Evolutionary conservation across 2,113 vertebrate species (phyloP).

Genomic region (Sterrhoptilus dennistouni): DNA sequence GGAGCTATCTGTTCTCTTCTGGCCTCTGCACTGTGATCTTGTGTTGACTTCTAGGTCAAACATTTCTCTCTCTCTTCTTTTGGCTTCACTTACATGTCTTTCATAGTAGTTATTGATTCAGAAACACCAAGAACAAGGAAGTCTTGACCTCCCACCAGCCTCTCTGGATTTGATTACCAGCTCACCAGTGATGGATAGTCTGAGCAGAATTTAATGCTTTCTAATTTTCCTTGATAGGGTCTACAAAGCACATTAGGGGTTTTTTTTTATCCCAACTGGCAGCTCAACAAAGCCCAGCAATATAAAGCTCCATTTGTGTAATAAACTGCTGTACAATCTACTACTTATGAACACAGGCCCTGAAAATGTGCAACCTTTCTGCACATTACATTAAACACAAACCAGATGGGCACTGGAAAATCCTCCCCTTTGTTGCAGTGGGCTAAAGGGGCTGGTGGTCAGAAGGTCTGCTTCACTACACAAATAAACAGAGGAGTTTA

Average conservation of each 20-base stretch:
- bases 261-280: conserved; percentile 73
- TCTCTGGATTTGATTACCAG: conserved; percentile 72
- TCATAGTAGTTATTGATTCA: conserved; percentile 22
- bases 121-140: conserved; percentile 22
- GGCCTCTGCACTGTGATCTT: background rate
- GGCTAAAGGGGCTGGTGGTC: conserved; percentile 47
- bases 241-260: conserved; percentile 49
- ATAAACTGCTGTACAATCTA: conserved; percentile 79
- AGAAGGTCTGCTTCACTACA: conserved; percentile 30
- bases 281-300: conserved; percentile 76
- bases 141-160: conserved; percentile 38
- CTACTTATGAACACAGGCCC: conserved; percentile 73
- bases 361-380: conserved; percentile 79
- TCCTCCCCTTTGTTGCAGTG: conserved; percentile 66
- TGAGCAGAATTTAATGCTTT: conserved; percentile 72
- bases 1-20: background rate
- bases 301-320: conserved; percentile 78
- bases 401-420: conserved; percentile 78
- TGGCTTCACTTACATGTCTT: background rate
- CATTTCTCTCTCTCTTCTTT: background rate
- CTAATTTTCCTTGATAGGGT: conserved; percentile 73
- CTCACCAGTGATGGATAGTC: conserved; percentile 44
- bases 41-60: background rate
- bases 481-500: conserved; percentile 57
- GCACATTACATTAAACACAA: conserved; percentile 77